Evolutionary conservation across 2,113 vertebrate genomes (phyloP).

Genomic region (Channa argus): DNA sequence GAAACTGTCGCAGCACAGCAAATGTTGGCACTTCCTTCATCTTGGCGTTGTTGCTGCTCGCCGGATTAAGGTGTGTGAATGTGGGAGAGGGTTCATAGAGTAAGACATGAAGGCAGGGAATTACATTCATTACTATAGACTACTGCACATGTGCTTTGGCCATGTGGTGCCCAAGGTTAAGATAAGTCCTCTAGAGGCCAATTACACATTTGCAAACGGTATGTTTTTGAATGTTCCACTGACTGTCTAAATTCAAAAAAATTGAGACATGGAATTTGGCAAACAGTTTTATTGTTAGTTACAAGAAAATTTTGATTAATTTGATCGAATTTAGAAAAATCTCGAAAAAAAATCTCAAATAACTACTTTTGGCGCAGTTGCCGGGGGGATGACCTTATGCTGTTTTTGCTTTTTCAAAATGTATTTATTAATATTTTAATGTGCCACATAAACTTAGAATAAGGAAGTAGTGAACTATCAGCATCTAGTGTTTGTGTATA

Average conservation of each 20-base stretch:
- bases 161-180: slow-evolving; percentile 5
- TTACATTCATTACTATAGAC: slow-evolving; percentile 4
- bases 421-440: not conserved
- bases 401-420: no score
- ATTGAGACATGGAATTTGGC: no score
- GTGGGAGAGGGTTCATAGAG: slow-evolving; percentile 22
- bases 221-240: not conserved
- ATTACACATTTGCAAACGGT: slow-evolving; percentile 5
- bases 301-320: not conserved
- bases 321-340: no score
- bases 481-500: no score
- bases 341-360: no score
- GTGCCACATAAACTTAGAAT: not conserved
- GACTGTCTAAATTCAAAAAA: not conserved
- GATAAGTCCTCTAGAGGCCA: not conserved
- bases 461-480: not conserved
- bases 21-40: slow-evolving; percentile 78
- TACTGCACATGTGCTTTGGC: slow-evolving; percentile 9
- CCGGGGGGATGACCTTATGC: no score
- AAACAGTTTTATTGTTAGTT: not conserved
- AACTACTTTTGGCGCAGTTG: no score
- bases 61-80: slow-evolving; percentile 43
- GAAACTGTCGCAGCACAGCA: slow-evolving; percentile 78
- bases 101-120: slow-evolving; percentile 22
- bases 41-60: slow-evolving; percentile 50